Evolutionary conservation across 2,888 invertebrate species (phyloP), one percentile per base, ranked within the genome.

Genomic region (Lypha dubia): DNA sequence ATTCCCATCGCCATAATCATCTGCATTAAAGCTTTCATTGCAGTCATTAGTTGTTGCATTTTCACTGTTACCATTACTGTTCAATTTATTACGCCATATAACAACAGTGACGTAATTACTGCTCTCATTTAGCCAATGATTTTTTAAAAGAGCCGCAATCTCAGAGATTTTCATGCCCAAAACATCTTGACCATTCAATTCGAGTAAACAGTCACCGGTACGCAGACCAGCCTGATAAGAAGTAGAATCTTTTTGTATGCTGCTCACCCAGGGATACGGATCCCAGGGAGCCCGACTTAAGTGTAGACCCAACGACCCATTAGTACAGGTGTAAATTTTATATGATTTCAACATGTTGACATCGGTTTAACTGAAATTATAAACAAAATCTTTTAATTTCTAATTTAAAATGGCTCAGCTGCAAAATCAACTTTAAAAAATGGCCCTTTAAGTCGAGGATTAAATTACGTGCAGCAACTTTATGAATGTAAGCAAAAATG

Each of bases 231-330:
- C 94, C 0, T 89, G 77, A 71, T 94, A 94, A 0, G 96, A 96
- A 83, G 94, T 92, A 0, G 95, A 94, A 2, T 92, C 93, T 0
- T 92, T 90, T 44, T 94, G 94, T 51, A 96, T 95, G 73, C 94
- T 94, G 90, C 93, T 93, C 86, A 96, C 94, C 96, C 96, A 96
- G 1, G 96, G 96, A 91, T 96, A 96, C 0, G 96, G 96, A 90
- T 96, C 96, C 96, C 96, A 96, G 75, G 96, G 94, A 1, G 95
- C 95, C 86, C 96, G 94, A 6, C 95, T 95, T 74, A 96, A 92
- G 84, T 96, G 94, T 89, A 96, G 95, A 1, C 96, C 96, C 62
- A 95, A 94, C 5, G 94, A 94, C 82, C 94, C 94, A 1, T 94
- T 93, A 76, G 94, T 89, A 80, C 90, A 89, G 41, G 90, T 90